A percentile compares a stretch with the other conserved stretches of the same genome.
These are phyloP conservation scores for Sterna hirundo DNA, from an alignment of 2,113 vertebrate genomes.

Conservation along the genomic window DNA sequence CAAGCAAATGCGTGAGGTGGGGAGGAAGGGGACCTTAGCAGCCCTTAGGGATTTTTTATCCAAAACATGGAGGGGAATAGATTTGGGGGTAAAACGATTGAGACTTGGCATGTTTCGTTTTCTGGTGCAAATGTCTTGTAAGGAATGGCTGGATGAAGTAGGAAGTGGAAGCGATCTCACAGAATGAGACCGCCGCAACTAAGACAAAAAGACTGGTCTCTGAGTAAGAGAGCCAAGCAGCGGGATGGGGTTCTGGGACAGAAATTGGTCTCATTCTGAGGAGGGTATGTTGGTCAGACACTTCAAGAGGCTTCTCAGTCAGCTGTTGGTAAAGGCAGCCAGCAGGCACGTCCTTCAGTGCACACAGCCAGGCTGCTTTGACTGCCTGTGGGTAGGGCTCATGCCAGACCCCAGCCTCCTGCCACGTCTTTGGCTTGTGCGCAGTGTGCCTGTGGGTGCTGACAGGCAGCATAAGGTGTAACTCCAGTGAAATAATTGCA, in stretches of 20 bases:
- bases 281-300: not conserved
- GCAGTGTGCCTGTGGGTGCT: not conserved
- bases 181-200: not conserved
- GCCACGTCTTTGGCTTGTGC: not conserved
- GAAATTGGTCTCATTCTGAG: not conserved
- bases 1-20: not conserved
- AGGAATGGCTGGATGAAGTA: not conserved
- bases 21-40: not conserved
- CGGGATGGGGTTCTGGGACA: not conserved
- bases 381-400: not conserved
- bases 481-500: not conserved
- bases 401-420: not conserved
- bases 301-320: not conserved
- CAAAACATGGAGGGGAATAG: not conserved
- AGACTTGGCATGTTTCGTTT: not conserved
- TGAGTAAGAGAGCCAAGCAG: not conserved
- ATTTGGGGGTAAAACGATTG: not conserved
- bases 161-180: not conserved
- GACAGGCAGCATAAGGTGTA: not conserved
- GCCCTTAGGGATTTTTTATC: not conserved
- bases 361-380: not conserved
- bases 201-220: not conserved
- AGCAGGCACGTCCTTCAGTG: not conserved
- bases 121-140: not conserved
- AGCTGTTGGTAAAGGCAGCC: not conserved